Percentiles rank a stretch among this genome's conserved stretches.
Evolutionary conservation across 2,113 vertebrate genomes (phyloP).

Genomic region (Chiloscyllium plagiosum): DNA sequence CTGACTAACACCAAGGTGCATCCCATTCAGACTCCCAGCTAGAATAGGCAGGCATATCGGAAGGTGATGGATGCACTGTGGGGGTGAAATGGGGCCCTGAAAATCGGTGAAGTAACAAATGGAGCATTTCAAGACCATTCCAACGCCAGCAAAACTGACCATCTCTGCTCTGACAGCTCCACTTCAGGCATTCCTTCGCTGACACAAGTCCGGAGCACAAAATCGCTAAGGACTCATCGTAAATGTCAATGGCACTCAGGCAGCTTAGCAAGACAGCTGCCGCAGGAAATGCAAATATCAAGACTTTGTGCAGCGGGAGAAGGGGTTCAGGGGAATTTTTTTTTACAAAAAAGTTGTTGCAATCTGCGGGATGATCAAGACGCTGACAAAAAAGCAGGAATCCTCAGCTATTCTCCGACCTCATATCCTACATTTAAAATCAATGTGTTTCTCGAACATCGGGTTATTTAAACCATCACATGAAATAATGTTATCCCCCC

Average conservation of each 20-base stretch:
- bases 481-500: conserved; percentile 26
- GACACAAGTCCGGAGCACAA: not conserved
- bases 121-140: not conserved
- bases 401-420: not conserved
- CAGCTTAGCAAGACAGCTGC: not conserved
- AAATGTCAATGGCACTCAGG: not conserved
- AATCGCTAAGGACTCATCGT: not conserved
- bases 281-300: not conserved
- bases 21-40: not conserved
- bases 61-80: not conserved
- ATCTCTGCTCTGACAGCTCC: not conserved
- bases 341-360: not conserved
- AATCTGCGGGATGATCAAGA: not conserved
- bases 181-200: not conserved
- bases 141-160: not conserved
- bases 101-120: not conserved
- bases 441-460: not conserved
- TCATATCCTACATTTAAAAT: conserved; percentile 1
- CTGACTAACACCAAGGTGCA: not conserved
- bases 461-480: conserved; percentile 5
- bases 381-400: not conserved
- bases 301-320: not conserved
- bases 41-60: not conserved
- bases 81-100: not conserved
- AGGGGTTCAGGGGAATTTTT: not conserved